phyloP scores from a whole-genome alignment of 2,888 invertebrate genomes.

The Carabus problematicus region DNA sequence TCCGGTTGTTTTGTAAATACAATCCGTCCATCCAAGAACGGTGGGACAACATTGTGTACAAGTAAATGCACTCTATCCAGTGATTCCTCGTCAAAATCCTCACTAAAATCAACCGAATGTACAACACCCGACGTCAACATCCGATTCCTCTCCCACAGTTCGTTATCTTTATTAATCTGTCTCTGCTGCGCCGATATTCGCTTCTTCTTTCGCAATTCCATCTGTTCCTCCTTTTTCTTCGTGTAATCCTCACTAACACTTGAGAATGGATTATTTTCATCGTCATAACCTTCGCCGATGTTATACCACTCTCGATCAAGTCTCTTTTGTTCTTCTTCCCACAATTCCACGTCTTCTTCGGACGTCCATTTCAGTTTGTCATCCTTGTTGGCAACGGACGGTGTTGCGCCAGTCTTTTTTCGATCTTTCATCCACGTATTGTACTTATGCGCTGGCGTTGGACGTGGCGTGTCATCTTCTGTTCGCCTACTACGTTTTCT shows the following conservation, averaged over 20 bases:
- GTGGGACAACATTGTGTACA: slow-evolving; percentile 98
- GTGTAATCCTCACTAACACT: slow-evolving; percentile 91
- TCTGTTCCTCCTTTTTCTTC: slow-evolving; percentile 89
- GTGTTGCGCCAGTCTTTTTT: slow-evolving; percentile 71
- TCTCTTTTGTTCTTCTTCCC: slow-evolving; percentile 90
- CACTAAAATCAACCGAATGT: slow-evolving; percentile 84
- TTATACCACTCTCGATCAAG: slow-evolving; percentile 89
- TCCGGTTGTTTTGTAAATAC: slow-evolving; percentile 99
- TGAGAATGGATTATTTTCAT: slow-evolving; percentile 92
- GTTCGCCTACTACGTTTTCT: slow-evolving; percentile 56
- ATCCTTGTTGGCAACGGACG: slow-evolving; percentile 62
- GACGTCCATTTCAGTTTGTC: slow-evolving; percentile 67
- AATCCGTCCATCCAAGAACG: slow-evolving; percentile 97
- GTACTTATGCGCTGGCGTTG: slow-evolving; percentile 87
- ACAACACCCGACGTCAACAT: slow-evolving; percentile 97
- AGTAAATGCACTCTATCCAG: slow-evolving; percentile 93
- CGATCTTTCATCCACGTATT: slow-evolving; percentile 79
- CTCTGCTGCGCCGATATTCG: slow-evolving; percentile 94
- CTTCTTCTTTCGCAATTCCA: slow-evolving; percentile 89
- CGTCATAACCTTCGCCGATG: slow-evolving; percentile 71
- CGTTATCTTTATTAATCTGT: slow-evolving; percentile 98
- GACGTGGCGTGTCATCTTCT: slow-evolving; percentile 76
- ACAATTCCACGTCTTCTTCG: slow-evolving; percentile 78
- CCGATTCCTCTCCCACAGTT: slow-evolving; percentile 97
- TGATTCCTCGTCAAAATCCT: slow-evolving; percentile 95